Percentiles rank a stretch among this genome's conserved stretches.
phyloP scores from a whole-genome alignment of 1,140 invertebrate genomes.

The Coelopa frigida region DNA sequence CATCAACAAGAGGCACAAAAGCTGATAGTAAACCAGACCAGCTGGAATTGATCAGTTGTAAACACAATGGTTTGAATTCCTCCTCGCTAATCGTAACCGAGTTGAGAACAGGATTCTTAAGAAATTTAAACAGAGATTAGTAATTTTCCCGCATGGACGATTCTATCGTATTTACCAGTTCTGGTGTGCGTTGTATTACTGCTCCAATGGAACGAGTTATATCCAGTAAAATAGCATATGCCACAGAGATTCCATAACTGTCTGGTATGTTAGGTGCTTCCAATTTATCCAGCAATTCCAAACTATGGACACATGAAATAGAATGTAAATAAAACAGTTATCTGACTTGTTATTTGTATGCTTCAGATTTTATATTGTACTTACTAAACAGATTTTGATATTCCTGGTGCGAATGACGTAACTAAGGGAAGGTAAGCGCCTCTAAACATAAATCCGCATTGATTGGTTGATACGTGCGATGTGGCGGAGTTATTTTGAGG shows the following conservation, averaged over 20 bases:
- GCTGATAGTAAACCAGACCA: constrained; percentile 92
- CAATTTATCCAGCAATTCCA: constrained; percentile 91
- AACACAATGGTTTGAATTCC: constrained; percentile 53
- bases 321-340: neutral
- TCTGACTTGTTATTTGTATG: neutral
- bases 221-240: constrained; percentile 86
- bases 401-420: constrained; percentile 73
- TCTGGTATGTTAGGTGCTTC: constrained; percentile 90
- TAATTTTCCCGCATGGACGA: neutral
- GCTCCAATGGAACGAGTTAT: constrained; percentile 67
- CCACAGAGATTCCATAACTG: constrained; percentile 91
- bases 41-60: constrained; percentile 84
- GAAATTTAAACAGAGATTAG: neutral
- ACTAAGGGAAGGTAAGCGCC: constrained; percentile 87
- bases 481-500: constrained; percentile 22
- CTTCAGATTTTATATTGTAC: constrained; percentile 37
- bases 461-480: constrained; percentile 51
- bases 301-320: constrained; percentile 48
- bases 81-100: constrained; percentile 48
- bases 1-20: constrained; percentile 84
- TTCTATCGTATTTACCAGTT: constrained; percentile 13
- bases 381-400: constrained; percentile 83
- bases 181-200: constrained; percentile 38
- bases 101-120: constrained; percentile 32
- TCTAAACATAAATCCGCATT: constrained; percentile 86